Conservation (phyloP, 2,797 vertebrate genomes). For the Loris lydekkerianus region DNA sequence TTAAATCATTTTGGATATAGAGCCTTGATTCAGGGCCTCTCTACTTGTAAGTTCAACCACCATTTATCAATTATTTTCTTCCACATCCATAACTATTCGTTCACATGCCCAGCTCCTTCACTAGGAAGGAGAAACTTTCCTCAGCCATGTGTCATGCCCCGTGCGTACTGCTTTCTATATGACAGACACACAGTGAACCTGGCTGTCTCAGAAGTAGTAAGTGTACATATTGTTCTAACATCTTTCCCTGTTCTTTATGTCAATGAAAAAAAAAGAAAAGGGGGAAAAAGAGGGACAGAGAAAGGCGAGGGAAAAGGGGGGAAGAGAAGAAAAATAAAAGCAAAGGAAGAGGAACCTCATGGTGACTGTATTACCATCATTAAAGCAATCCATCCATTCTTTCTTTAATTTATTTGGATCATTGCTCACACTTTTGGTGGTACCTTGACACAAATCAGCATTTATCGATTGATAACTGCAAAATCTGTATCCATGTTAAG, state of each 20-base stretch:
- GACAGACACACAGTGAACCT: not conserved
- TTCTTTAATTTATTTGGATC: conserved; percentile 7
- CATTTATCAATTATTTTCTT: not conserved
- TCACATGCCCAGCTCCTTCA: not conserved
- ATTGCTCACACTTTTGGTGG: not conserved
- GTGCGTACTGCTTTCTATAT: not conserved
- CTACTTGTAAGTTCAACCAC: not conserved
- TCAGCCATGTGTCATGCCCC: not conserved
- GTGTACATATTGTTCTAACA: not conserved
- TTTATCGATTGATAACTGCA: not conserved
- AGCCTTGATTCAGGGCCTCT: not conserved
- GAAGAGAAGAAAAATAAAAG: not conserved
- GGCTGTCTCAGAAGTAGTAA: not conserved
- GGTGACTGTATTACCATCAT: not conserved
- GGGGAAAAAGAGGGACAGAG: not conserved
- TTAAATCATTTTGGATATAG: not conserved
- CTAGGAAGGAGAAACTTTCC: not conserved
- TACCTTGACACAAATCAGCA: not conserved
- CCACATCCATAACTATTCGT: not conserved
- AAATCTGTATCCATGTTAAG: not conserved
- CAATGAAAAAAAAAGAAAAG: not conserved
- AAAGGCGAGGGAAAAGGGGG: not conserved
- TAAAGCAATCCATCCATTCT: conserved; percentile 3
- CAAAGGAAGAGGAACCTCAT: not conserved
- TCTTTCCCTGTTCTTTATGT: not conserved